Evolutionary conservation across 2,888 invertebrate genomes (phyloP), one percentile per base, ranked within the genome.

Genomic region (Ormia ochracea): DNA sequence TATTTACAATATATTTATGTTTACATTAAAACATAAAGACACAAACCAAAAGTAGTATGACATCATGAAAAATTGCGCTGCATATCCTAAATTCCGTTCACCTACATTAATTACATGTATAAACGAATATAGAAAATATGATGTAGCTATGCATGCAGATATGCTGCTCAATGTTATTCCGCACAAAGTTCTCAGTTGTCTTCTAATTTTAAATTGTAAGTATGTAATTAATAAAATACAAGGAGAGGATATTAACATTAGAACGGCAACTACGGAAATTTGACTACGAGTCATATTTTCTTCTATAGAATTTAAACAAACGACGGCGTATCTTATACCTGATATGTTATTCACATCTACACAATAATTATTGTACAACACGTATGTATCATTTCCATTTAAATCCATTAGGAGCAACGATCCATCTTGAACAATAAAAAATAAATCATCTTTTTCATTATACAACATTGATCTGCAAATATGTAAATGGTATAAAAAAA

Each of bases 41-140:
- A 88, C 83, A 45, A 88, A 85, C 89, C 89, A 90, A 63, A 87
- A 87, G 78, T 87, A 89, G 52, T 89, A 90, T 9, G 89, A 85
- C 19, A 90, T 66, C 78, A 90, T 86, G 45, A 86, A 89, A 82
- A 88, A 90, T 80, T 89, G 90, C 10, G 90, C 87, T 14, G 86
- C 84, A 45, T 90, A 89, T 9, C 89, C 89, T 28, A 87, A 83
- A 31, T 84, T 85, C 3, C 78, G 82, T 33, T 86, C 83, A 14
- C 85, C 83, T n/a, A 85, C 82, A n/a, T 84, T 84, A 26, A 86
- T 85, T 21, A 89, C 84, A 43, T 89, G 87, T n/a, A 87, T 87
- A 31, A 88, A 82, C 0, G 87, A 86, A 63, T 88, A 86, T 4
- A 90, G 83, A 68, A 86, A 85, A 63, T 89, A 89, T 7, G 89